A percentile compares a stretch with the other conserved stretches of the same genome.
Evolutionary conservation across 2,797 vertebrate genomes (phyloP).

Genomic region (Microtus californicus): DNA sequence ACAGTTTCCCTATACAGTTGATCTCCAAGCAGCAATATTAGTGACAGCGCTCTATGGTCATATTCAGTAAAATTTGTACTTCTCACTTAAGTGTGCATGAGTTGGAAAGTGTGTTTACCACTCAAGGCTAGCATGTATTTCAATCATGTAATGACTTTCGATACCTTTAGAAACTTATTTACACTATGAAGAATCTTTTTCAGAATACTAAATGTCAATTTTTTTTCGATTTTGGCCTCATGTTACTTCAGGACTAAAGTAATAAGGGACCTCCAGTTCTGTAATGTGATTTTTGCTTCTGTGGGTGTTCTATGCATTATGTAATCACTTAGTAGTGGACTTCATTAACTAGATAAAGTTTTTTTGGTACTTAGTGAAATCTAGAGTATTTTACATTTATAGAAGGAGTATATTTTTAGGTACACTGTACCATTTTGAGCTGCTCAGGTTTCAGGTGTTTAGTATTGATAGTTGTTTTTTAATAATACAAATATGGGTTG

Average conservation of each 20-base stretch:
- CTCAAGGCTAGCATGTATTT: not conserved
- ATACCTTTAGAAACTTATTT: conserved; percentile 40
- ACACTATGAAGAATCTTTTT: not conserved
- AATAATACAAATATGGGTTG: not conserved
- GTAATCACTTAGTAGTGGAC: conserved; percentile 24
- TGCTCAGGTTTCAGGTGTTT: conserved; percentile 10
- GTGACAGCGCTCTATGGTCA: not conserved
- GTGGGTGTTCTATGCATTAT: conserved; percentile 24
- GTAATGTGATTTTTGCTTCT: not conserved
- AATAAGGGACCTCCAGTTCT: not conserved
- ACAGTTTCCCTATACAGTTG: not conserved
- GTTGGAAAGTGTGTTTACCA: not conserved
- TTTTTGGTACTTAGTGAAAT: conserved; percentile 3
- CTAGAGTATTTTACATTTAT: not conserved
- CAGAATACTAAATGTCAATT: conserved; percentile 38
- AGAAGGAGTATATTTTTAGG: not conserved
- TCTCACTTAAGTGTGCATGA: conserved; percentile 1
- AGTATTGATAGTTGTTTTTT: not conserved
- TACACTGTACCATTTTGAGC: not conserved
- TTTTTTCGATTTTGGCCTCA: conserved; percentile 7
- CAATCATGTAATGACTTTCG: conserved; percentile 13
- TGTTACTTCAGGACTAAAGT: not conserved
- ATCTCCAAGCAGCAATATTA: not conserved
- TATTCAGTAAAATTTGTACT: not conserved
- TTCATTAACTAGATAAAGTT: conserved; percentile 47